Evolutionary conservation across 2,113 vertebrate genomes (phyloP), one percentile per base, ranked within the genome.

Genomic region (Malurus alboscapulatus): DNA sequence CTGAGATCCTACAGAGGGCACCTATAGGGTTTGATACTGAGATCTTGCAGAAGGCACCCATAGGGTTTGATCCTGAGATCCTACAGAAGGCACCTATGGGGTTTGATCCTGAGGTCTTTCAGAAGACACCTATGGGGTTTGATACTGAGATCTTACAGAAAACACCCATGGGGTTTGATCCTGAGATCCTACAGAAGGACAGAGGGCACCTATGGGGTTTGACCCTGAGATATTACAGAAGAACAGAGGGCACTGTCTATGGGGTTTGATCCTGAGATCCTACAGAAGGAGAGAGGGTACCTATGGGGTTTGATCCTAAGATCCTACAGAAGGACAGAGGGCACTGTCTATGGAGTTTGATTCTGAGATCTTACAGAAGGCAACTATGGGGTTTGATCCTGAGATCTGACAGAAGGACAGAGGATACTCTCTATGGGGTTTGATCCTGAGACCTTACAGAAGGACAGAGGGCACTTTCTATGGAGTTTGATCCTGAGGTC

Each of bases 311-410:
- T 38, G 10, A 38, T 38, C 38, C 38, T 38, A 10, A 38, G 38
- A 38, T 38, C 10, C 10, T 38, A 17, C 24, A 84, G 22, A 27
- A 25, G 34, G n/a, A n/a, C n/a, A n/a, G n/a, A n/a, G n/a, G n/a
- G n/a, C n/a, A n/a, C n/a, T n/a, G n/a, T n/a, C 26, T 34, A 0
- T 2, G 17, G 40, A 15, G 38, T n/a, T 87, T 1, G 1, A 45
- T 7, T 1, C 4, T 0, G 3, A 36, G 27, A 80, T 12, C 68
- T 86, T 38, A 7, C 5, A 29, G 79, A 26, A 54, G 67, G 42
- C 38, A 38, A 10, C 38, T 38, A 38, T 38, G 38, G 38, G 38
- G 38, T n/a, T 87, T 1, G 1, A 45, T 7, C 1, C 4, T 0
- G 3, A 36, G 27, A 80, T 12, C 68, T 83, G 36, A 7, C 5